Base-by-base conservation (phyloP, 2,113 vertebrate genomes). In the Syngnathus floridae region DNA sequence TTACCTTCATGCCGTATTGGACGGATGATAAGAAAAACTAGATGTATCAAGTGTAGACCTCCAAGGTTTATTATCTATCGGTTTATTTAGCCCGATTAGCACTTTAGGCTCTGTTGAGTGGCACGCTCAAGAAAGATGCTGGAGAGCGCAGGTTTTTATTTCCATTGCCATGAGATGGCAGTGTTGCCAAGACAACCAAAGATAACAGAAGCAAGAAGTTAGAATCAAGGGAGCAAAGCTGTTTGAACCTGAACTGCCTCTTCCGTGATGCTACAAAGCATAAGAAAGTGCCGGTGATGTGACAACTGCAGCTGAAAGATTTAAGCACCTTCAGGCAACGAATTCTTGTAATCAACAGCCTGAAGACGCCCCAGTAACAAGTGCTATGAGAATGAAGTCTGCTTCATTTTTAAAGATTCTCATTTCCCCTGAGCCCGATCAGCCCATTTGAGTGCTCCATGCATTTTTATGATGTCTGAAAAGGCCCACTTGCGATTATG, bases 111-210 rank as follows among this genome's bases (percentile, higher is more conserved):
- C 7, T n/a, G 17, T n/a, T 21, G 48, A 49, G 48, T 49, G 7
- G 4, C 17, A 48, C 19, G 16, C 4, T 3, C 12, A 35, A 55
- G 22, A 31, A 55, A 7, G 8, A n/a, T n/a, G 4, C 17, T 12
- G 17, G n/a, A 43, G 38, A n/a, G 58, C 3, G 5, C 41, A 63
- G 16, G 62, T 66, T 65, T 61, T 73, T 62, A 22, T 67, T n/a
- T 49, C 68, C 26, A 40, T 40, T 43, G 31, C 89, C 90, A 91
- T 86, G 62, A 88, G 91, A 85, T 91, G 91, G 89, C 88, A 91
- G 87, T 90, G 80, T 90, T 88, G 82, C 67, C 89, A 87, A 88
- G 76, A 83, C 74, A 73, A 86, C 81, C 56, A 66, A 64, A 56
- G 1, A 5, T 22, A 22, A 2, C 26, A 37, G 12, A 4, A 22